A percentile compares a stretch with the other conserved stretches of the same genome.
Evolutionary conservation across 2,797 vertebrate species (phyloP).

Genomic region (Falco novaeseelandiae): DNA sequence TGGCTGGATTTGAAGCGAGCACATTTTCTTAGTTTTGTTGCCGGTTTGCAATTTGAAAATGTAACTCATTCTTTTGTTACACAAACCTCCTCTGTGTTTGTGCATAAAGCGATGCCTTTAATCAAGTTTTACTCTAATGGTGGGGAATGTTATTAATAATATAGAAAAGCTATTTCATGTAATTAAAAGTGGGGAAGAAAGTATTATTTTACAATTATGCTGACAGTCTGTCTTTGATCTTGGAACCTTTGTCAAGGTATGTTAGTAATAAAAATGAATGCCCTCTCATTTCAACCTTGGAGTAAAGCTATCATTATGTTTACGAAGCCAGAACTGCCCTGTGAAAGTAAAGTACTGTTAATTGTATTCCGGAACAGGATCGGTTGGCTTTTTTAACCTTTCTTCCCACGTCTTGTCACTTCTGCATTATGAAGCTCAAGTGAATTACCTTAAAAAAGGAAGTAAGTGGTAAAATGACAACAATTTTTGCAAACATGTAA

Average conservation of each 20-base stretch:
- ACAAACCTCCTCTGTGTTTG: not conserved
- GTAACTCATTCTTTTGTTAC: not conserved
- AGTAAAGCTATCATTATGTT: slow-evolving; percentile 41
- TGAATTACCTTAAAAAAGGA: not conserved
- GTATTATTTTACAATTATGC: slow-evolving; percentile 50
- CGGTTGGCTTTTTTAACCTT: slow-evolving; percentile 10
- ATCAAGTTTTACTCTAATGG: slow-evolving; percentile 13
- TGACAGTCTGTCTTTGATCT: slow-evolving; percentile 38
- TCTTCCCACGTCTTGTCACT: not conserved
- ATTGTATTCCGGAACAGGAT: not conserved
- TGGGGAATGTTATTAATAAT: slow-evolving; percentile 4
- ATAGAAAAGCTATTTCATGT: slow-evolving; percentile 14
- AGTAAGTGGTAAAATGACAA: not conserved
- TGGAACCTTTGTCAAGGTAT: slow-evolving; percentile 35
- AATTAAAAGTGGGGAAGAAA: slow-evolving; percentile 44
- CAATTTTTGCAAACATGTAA: slow-evolving; percentile 9
- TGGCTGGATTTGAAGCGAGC: not conserved
- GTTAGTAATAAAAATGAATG: not conserved
- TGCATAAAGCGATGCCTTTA: not conserved
- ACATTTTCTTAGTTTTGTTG: not conserved
- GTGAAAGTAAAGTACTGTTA: not conserved
- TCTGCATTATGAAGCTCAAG: not conserved
- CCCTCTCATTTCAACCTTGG: not conserved
- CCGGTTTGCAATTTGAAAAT: not conserved
- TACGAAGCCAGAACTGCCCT: slow-evolving; percentile 26